Base-by-base conservation (phyloP, 2,797 vertebrate species). In the Silurus aristotelis region DNA sequence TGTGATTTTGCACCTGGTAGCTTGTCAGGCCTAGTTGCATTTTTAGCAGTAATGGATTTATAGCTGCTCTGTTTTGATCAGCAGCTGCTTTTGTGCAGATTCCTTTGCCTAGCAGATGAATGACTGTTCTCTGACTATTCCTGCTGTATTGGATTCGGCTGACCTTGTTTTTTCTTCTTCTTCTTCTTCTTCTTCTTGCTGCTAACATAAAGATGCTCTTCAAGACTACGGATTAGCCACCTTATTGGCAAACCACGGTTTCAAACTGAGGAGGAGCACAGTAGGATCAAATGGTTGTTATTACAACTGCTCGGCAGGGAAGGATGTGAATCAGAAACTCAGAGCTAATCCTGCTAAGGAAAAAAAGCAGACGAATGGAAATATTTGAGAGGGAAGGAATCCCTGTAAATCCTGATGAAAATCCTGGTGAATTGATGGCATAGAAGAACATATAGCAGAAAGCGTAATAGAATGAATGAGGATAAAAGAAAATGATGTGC, bases 211-310 rank as follows among this genome's bases (percentile, higher is more conserved):
- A 94, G 91, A 90, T 93, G 92, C 89, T 90, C 90, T 91, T 93
- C 89, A 92, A 93, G 91, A 92, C 91, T 89, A 88, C 92, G 91
- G 90, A 88, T 93, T 92, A 87, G 93, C 92, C 89, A 86, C 92
- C 93, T 91, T 92, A 93, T 93, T 92, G 92, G 88, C 70, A 89
- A 90, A 90, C 87, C 75, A 88, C 87, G 89, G 85, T 91, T 90
- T 91, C 86, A 78, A 83, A 82, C 63, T 88, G 61, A 81, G 71
- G 19, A 71, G 80, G 71, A 60, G 73, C 75, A 77, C 76, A 63
- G 85, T 75, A 61, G 83, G 85, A 83, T 86, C 85, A 84, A 83
- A 88, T 80, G 52, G 56, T 72, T 84, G 77, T 72, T 84, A 88
- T 84, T 87, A 82, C 80, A 80, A 81, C 81, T 83, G 85, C 83